These are phyloP conservation scores for Isaurus tuberculatus DNA, from an alignment of 92 coral and sea anemone genomes.

Conservation along the genomic window DNA sequence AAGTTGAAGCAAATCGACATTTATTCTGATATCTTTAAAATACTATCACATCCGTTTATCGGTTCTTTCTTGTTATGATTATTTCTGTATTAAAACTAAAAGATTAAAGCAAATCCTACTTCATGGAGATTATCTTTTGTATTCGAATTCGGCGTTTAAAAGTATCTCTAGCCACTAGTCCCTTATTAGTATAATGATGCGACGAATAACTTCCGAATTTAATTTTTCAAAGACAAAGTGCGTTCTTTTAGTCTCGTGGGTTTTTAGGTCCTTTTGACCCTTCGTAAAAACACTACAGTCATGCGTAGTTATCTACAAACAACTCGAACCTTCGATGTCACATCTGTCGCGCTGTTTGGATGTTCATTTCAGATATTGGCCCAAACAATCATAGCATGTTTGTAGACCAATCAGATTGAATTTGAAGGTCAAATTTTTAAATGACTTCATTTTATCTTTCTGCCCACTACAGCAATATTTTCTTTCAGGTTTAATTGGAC, in stretches of 20 bases:
- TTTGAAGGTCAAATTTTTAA: not conserved
- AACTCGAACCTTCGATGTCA: conserved; percentile 24
- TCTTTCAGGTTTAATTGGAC: not conserved
- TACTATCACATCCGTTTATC: not conserved
- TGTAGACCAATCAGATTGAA: not conserved
- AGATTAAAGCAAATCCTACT: not conserved
- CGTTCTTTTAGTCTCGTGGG: not conserved
- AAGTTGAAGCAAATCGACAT: not conserved
- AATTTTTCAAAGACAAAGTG: not conserved
- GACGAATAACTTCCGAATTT: no score
- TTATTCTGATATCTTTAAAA: not conserved
- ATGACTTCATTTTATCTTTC: not conserved
- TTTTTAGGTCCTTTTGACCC: not conserved
- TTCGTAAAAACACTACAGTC: not conserved
- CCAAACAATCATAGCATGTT: not conserved
- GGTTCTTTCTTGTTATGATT: not conserved
- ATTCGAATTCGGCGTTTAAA: no score
- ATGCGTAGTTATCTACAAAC: not conserved
- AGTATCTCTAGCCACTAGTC: no score
- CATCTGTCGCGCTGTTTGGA: not conserved
- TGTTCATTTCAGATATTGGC: conserved; percentile 7
- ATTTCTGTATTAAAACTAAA: not conserved
- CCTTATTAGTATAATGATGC: no score
- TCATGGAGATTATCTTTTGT: no score
- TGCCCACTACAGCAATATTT: not conserved